A percentile compares a stretch with the other conserved stretches of the same genome.
phyloP scores from a whole-genome alignment of 2,888 invertebrate genomes.

The Malthinus seriepunctatus region DNA sequence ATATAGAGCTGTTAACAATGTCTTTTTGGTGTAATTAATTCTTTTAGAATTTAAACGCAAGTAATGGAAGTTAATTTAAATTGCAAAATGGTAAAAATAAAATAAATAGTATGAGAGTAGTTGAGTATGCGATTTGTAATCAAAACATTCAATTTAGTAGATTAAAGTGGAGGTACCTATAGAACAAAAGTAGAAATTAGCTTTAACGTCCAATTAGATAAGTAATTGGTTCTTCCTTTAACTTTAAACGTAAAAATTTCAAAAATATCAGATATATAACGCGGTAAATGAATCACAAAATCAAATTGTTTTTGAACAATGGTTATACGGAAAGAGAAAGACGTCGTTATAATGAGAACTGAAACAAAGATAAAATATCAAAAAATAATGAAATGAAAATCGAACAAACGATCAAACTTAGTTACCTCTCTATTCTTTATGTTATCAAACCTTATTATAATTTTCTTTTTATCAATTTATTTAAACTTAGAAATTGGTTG shows the following conservation, averaged over 20 bases:
- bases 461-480: conserved; percentile 32
- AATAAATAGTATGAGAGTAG: no score
- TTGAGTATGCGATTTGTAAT: no score
- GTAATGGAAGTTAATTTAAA: no score
- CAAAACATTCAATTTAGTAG: no score
- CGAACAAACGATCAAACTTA: conserved; percentile 29
- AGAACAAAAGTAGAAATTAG: conserved; percentile 2
- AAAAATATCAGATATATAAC: conserved; percentile 19
- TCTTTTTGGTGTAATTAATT: no score
- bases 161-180: no score
- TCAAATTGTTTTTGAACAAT: conserved; percentile 25
- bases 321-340: conserved; percentile 19
- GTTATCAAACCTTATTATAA: conserved; percentile 30
- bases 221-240: conserved; percentile 13
- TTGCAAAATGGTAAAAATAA: no score
- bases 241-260: conserved; percentile 7
- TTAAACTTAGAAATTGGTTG: conserved; percentile 30
- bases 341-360: conserved; percentile 21
- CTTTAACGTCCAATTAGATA: conserved; percentile 9
- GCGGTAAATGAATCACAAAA: conserved; percentile 25
- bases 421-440: conserved; percentile 32
- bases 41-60: no score
- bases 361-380: conserved; percentile 25
- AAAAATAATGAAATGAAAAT: conserved; percentile 27
- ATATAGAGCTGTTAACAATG: no score